phyloP scores from a whole-genome alignment of 2,888 invertebrate genomes.

The Heterodera filipjevi region DNA sequence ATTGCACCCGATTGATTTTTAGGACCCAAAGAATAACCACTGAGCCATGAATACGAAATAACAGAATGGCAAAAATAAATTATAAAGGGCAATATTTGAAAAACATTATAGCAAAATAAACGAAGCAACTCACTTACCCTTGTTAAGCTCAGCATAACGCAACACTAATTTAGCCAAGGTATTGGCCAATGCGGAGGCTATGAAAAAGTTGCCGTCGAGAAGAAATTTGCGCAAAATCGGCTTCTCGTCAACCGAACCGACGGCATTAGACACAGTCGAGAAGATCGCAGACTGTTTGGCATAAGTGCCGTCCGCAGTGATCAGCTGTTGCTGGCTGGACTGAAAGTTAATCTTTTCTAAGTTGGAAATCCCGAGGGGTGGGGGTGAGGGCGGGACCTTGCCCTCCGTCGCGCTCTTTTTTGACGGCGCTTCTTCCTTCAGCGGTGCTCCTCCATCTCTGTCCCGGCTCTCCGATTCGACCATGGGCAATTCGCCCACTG shows the following conservation, averaged over 20 bases:
- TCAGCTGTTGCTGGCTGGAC: constrained; percentile 73
- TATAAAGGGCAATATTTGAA: not conserved
- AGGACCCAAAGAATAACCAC: not conserved
- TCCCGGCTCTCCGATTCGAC: constrained; percentile 74
- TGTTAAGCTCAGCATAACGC: constrained; percentile 69
- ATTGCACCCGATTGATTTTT: not conserved
- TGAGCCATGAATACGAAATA: not conserved
- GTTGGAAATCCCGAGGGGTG: not conserved
- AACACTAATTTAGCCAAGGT: constrained; percentile 88
- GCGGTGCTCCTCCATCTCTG: constrained; percentile 65
- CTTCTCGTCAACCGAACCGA: constrained; percentile 64
- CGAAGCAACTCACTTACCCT: constrained; percentile 24
- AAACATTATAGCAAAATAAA: not conserved
- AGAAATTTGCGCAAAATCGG: constrained; percentile 85
- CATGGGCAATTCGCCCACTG: constrained; percentile 70
- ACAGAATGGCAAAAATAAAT: not conserved
- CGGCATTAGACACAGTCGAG: constrained; percentile 35
- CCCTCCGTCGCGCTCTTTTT: constrained; percentile 20
- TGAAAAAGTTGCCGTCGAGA: constrained; percentile 92
- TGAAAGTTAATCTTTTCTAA: constrained; percentile 5
- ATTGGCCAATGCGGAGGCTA: constrained; percentile 87
- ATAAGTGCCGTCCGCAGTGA: constrained; percentile 98
- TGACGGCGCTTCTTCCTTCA: constrained; percentile 1
- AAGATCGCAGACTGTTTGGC: constrained; percentile 93
- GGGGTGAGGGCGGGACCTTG: not conserved